Evolutionary conservation across 2,888 invertebrate species (phyloP).

Genomic region (Cosmorhoe ocellata): DNA sequence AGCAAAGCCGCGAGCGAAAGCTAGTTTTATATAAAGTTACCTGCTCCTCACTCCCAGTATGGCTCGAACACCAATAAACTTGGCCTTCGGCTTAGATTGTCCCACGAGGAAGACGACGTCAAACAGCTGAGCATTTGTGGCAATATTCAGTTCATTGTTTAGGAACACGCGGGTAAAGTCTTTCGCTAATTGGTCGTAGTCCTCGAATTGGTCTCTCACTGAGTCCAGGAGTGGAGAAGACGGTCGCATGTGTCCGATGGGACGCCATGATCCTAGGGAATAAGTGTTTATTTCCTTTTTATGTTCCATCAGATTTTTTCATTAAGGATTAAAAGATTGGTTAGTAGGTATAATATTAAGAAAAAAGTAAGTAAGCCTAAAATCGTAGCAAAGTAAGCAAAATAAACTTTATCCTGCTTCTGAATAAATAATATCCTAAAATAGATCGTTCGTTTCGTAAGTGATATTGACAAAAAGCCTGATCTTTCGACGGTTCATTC

Average conservation of each 20-base stretch:
- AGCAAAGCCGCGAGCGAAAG: too few relatives aligned
- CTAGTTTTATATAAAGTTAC: constrained; percentile 67
- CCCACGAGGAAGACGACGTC: constrained; percentile 96
- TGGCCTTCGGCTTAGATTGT: constrained; percentile 94
- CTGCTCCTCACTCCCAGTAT: constrained; percentile 95
- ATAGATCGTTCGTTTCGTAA: background rate
- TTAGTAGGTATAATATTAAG: too few relatives aligned
- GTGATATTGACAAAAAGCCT: background rate
- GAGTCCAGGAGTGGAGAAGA: constrained; percentile 96
- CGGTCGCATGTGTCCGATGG: constrained; percentile 96
- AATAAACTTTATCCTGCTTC: background rate
- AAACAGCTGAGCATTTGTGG: constrained; percentile 91
- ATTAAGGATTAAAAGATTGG: too few relatives aligned
- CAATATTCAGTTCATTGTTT: constrained; percentile 90
- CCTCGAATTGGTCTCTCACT: constrained; percentile 96
- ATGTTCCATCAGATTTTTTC: too few relatives aligned
- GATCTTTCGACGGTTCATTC: too few relatives aligned
- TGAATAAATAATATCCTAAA: constrained; percentile 1
- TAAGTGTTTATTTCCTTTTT: too few relatives aligned
- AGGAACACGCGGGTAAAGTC: constrained; percentile 95
- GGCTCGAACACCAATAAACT: constrained; percentile 94
- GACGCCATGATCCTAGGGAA: constrained; percentile 91
- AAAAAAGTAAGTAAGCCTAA: too few relatives aligned
- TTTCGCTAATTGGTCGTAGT: constrained; percentile 96
- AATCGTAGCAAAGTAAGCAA: too few relatives aligned